A percentile compares a stretch with the other conserved stretches of the same genome.
These are phyloP conservation scores for Crossaster papposus DNA, from an alignment of 53 echinoderm and acorn worm species.

Conservation along the genomic window DNA sequence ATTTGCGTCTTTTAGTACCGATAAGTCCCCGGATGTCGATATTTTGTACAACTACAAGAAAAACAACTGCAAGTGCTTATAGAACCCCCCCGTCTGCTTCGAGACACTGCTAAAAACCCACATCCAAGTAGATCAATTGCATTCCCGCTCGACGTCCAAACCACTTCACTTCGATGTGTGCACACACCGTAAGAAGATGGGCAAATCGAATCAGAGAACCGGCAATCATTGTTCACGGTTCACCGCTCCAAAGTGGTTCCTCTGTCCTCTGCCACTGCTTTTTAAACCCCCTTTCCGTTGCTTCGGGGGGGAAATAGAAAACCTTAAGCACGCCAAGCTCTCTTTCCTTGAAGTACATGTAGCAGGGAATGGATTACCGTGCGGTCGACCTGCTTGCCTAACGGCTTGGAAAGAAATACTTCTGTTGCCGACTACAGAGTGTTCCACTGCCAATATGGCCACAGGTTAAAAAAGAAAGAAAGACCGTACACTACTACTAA, in stretches of 20 bases:
- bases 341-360: slow-evolving; percentile 1
- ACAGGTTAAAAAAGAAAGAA: not conserved
- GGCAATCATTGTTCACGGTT: not conserved
- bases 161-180: too few species aligned
- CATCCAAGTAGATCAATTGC: too few species aligned
- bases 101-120: too few species aligned
- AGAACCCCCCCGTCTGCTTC: too few species aligned
- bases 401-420: slow-evolving; percentile 9
- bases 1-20: too few species aligned
- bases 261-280: not conserved
- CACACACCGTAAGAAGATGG: not conserved
- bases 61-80: too few species aligned
- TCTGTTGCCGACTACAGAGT: slow-evolving; percentile 27
- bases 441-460: not conserved
- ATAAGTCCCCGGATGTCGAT: too few species aligned
- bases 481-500: not conserved
- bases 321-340: not conserved
- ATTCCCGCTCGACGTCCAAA: too few species aligned
- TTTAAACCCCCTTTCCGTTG: too few species aligned
- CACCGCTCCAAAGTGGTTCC: not conserved
- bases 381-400: slow-evolving; percentile 35
- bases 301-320: too few species aligned
- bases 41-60: too few species aligned
- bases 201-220: not conserved
- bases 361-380: not conserved